These are phyloP conservation scores for Hermatobates lingyangjiaoensis DNA, from an alignment of 1,140 invertebrate species.

Conservation along the genomic window DNA sequence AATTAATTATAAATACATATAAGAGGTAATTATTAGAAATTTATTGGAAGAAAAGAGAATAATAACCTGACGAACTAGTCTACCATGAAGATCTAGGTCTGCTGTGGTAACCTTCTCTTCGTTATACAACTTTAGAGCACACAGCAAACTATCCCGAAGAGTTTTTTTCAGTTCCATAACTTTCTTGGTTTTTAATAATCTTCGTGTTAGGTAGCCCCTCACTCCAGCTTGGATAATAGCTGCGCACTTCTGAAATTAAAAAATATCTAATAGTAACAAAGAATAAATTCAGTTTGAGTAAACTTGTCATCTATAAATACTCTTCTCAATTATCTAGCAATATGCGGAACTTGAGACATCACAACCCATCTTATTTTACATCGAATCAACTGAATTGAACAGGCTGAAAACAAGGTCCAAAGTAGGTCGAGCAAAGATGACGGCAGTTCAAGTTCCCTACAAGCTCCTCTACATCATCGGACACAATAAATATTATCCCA, in stretches of 20 bases:
- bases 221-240: conserved; percentile 8
- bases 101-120: conserved; percentile 5
- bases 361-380: too few relatives aligned
- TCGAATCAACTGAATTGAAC: too few relatives aligned
- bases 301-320: too few relatives aligned
- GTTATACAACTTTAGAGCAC: conserved; percentile 6
- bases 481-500: too few relatives aligned
- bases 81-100: conserved; percentile 8
- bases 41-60: too few relatives aligned
- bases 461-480: too few relatives aligned
- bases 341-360: too few relatives aligned
- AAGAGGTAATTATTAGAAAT: too few relatives aligned
- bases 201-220: conserved; percentile 6
- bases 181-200: conserved; percentile 10
- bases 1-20: too few relatives aligned
- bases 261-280: background rate
- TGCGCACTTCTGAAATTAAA: conserved; percentile 8
- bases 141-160: conserved; percentile 9
- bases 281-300: background rate
- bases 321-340: too few relatives aligned
- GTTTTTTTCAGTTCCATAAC: conserved; percentile 8
- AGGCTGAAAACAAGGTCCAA: background rate
- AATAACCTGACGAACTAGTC: conserved; percentile 9
- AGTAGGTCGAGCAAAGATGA: background rate
- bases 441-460: background rate